Conservation (phyloP, 2,888 invertebrate species). For the Perizoma flavofasciatum region DNA sequence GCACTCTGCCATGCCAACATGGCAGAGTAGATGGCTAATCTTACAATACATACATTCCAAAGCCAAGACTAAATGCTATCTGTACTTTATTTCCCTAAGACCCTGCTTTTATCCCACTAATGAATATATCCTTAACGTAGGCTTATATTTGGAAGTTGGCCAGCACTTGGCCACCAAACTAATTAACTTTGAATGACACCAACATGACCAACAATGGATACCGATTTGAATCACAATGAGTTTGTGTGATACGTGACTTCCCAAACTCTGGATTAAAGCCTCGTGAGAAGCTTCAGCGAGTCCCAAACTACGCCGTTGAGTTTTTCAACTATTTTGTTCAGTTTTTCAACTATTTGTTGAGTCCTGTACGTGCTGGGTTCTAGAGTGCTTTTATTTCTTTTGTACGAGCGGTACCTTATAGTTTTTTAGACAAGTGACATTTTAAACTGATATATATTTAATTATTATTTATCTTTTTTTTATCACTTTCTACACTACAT, state of each 20-base stretch:
- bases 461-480: no score
- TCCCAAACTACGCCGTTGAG: constrained; percentile 11
- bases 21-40: no score
- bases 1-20: no score
- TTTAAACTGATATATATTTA: no score
- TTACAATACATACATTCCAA: no score
- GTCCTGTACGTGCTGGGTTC: constrained; percentile 5
- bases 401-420: constrained; percentile 3
- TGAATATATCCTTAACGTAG: constrained; percentile 17
- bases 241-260: constrained; percentile 28
- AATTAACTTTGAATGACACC: constrained; percentile 48
- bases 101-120: constrained; percentile 27
- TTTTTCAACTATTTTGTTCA: constrained; percentile 19
- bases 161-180: constrained; percentile 39
- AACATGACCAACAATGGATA: constrained; percentile 43
- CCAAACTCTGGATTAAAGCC: constrained; percentile 28
- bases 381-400: constrained; percentile 5
- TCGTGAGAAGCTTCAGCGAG: constrained; percentile 25
- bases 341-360: constrained; percentile 22
- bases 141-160: constrained; percentile 34
- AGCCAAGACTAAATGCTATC: no score
- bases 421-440: neutral
- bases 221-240: constrained; percentile 50
- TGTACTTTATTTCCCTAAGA: no score
- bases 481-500: no score